phyloP scores from a whole-genome alignment of 2,888 invertebrate genomes.

The Ornithoptera priamus region DNA sequence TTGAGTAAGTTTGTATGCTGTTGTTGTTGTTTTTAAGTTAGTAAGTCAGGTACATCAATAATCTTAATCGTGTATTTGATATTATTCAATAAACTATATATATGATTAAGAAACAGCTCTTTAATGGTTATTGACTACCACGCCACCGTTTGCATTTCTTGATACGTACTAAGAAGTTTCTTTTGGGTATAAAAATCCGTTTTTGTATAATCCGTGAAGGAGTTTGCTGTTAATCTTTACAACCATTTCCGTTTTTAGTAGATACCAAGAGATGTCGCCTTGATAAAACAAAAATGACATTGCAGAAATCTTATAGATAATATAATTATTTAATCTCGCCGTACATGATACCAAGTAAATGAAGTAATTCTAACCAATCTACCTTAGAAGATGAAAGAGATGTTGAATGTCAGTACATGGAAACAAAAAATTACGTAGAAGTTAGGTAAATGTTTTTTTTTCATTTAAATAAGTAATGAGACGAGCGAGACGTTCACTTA shows the following conservation, averaged over 20 bases:
- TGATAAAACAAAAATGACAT: background rate
- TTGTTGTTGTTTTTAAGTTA: too few relatives aligned
- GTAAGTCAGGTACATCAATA: background rate
- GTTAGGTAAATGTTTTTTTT: too few relatives aligned
- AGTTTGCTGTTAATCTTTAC: conserved; percentile 1
- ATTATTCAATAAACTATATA: too few relatives aligned
- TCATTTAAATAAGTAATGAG: too few relatives aligned
- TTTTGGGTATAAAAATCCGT: background rate
- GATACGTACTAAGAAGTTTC: background rate
- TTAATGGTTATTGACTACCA: background rate
- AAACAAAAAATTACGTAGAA: too few relatives aligned
- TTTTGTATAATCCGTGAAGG: background rate
- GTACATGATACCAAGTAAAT: too few relatives aligned
- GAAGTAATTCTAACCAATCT: too few relatives aligned
- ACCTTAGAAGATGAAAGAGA: too few relatives aligned
- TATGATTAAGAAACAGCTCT: background rate
- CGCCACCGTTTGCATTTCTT: conserved; percentile 1
- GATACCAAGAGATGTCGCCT: conserved; percentile 9
- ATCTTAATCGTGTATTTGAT: too few relatives aligned
- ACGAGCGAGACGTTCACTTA: too few relatives aligned
- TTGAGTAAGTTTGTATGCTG: background rate
- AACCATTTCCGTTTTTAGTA: background rate
- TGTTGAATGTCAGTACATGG: too few relatives aligned
- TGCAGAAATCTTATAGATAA: background rate
- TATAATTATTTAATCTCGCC: background rate